Evolutionary conservation across 2,888 invertebrate species (phyloP).

Genomic region (Drosophila bunnanda): DNA sequence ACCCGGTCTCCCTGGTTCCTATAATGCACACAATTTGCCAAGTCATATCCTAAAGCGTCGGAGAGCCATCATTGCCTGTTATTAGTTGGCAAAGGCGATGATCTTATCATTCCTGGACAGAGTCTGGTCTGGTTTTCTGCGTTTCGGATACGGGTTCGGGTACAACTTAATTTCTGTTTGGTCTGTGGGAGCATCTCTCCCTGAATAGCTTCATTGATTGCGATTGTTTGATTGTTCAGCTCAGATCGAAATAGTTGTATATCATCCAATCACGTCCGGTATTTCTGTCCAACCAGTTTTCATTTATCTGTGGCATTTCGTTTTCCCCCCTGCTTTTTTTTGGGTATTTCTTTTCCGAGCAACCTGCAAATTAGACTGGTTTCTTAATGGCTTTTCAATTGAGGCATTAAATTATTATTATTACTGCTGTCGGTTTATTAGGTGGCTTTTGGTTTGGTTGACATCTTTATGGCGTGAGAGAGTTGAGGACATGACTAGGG

Average conservation of each 20-base stretch:
- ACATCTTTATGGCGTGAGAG: slow-evolving; percentile 65
- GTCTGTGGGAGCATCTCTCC: slow-evolving; percentile 50
- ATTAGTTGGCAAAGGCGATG: slow-evolving; percentile 61
- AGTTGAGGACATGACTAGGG: slow-evolving; percentile 21
- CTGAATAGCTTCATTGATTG: slow-evolving; percentile 78
- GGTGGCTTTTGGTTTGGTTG: slow-evolving; percentile 44
- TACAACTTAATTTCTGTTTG: slow-evolving; percentile 66
- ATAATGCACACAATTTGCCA: slow-evolving; percentile 77
- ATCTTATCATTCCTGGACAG: slow-evolving; percentile 63
- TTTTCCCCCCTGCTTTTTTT: slow-evolving; percentile 1
- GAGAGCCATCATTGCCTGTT: slow-evolving; percentile 68
- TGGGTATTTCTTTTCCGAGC: slow-evolving; percentile 7
- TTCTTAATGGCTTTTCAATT: slow-evolving; percentile 73
- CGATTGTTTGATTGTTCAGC: slow-evolving; percentile 26
- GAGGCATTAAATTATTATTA: slow-evolving; percentile 53
- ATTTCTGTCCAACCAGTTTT: slow-evolving; percentile 60
- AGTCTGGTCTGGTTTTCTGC: slow-evolving; percentile 25
- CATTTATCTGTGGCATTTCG: slow-evolving; percentile 4
- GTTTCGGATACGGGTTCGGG: neutral
- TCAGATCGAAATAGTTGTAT: slow-evolving; percentile 66
- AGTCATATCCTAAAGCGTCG: slow-evolving; percentile 80
- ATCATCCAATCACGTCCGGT: slow-evolving; percentile 80
- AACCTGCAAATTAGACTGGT: slow-evolving; percentile 65
- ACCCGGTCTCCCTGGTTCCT: slow-evolving; percentile 38
- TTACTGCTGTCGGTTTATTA: slow-evolving; percentile 60